A percentile compares a stretch with the other conserved stretches of the same genome.
These are phyloP conservation scores for Andrena bucephala DNA, from an alignment of 2,888 invertebrate species.

Conservation along the genomic window DNA sequence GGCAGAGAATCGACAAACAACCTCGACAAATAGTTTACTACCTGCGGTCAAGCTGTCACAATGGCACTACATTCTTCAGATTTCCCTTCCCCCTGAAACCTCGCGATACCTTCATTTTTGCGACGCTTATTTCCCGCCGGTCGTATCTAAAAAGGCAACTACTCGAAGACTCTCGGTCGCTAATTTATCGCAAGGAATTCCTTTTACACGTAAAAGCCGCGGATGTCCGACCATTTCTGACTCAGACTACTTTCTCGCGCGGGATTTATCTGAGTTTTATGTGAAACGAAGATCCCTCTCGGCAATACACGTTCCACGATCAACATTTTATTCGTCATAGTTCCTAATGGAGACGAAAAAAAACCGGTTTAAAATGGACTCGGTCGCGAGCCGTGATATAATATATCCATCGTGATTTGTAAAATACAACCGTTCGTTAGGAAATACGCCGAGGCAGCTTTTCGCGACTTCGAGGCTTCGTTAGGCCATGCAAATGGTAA, in stretches of 20 bases:
- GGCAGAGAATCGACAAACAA: conserved; percentile 12
- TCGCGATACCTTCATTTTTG: neutral
- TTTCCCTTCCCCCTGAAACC: neutral
- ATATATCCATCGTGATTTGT: conserved; percentile 14
- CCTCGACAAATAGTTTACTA: conserved; percentile 22
- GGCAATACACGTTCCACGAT: neutral
- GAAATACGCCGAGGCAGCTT: conserved; percentile 5
- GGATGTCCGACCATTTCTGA: conserved; percentile 21
- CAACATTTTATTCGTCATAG: conserved; percentile 48
- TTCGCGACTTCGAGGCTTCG: conserved; percentile 22
- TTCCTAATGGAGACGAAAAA: conserved; percentile 41
- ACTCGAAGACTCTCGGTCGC: neutral
- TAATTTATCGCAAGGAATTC: conserved; percentile 6
- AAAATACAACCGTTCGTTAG: conserved; percentile 37
- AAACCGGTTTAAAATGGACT: conserved; percentile 39
- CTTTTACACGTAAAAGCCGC: conserved; percentile 1
- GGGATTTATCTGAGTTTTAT: conserved; percentile 23
- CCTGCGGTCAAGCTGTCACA: neutral
- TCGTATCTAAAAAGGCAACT: neutral
- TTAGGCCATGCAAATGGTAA: conserved; percentile 44
- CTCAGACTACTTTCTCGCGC: conserved; percentile 27
- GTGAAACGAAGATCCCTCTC: conserved; percentile 5
- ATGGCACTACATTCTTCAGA: too few species aligned
- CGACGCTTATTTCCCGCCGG: neutral
- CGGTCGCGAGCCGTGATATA: neutral